Evolutionary conservation across 2,888 invertebrate species (phyloP), one percentile per base, ranked within the genome.

Genomic region (Pyralis farinalis): DNA sequence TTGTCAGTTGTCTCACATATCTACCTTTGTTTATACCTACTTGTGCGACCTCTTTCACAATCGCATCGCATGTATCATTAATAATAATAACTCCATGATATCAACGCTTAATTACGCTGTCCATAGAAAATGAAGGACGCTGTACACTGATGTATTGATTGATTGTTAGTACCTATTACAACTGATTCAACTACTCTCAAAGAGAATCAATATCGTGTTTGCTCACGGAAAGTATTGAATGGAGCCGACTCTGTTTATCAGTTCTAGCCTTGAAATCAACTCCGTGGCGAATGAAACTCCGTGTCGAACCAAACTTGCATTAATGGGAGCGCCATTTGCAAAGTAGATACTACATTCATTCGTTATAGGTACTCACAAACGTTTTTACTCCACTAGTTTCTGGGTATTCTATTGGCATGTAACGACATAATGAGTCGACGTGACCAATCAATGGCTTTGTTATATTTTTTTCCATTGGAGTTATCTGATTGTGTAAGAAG

Each of bases 201-300:
- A 55, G 60, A 63, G 63, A 49, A 53, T 30, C 38, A 38, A 33
- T 33, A 33, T 7, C 25, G 48, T 54, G 50, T 48, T 46, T 53
- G 58, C 57, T 62, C 71, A 64, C 68, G 65, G 67, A 65, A 54
- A 54, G 56, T 58, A 53, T 64, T 65, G 57, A 63, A 60, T 68
- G 59, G 57, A 67, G 61, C 67, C 68, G 70, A 66, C 76, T 66
- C 60, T 69, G 72, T 77, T 79, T 79, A 80, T 75, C 75, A 71
- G 68, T 43, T 42, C 37, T 62, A 69, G 60, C 87, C 86, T 86
- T 86, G 85, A 59, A 47, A 55, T 51, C 55, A 53, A 63, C 71
- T 71, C 63, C 71, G 78, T 72, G 79, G 75, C 80, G 63, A 77
- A 84, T 80, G 53, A n/a, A n/a, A n/a, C n/a, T n/a, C 63, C 71